Evolutionary conservation across 53 echinoderm and acorn worm species (phyloP).

Genomic region (Hippasteria phrygiana): DNA sequence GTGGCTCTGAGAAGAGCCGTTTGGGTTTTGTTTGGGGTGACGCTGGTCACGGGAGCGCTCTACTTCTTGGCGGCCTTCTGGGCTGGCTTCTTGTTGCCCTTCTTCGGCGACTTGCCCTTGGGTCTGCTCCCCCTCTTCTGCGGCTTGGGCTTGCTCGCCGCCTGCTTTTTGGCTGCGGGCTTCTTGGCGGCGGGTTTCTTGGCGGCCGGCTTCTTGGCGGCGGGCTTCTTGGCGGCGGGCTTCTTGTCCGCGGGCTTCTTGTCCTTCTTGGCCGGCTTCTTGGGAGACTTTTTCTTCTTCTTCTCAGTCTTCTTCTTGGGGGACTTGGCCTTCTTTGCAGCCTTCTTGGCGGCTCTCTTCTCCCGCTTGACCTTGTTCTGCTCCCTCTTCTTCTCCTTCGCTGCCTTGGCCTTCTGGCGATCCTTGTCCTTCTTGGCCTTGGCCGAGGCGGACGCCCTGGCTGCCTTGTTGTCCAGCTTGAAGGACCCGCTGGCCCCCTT

Average conservation of each 20-base stretch:
- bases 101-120: constrained; percentile 14
- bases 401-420: constrained; percentile 32
- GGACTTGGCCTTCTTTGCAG: constrained; percentile 28
- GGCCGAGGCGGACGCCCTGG: constrained; percentile 40
- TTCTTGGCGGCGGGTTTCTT: constrained; percentile 53
- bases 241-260: constrained; percentile 50
- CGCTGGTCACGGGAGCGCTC: background rate
- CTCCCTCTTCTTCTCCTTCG: constrained; percentile 48
- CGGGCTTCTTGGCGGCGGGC: constrained; percentile 12
- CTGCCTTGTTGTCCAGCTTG: constrained; percentile 44
- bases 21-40: constrained; percentile 49
- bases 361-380: constrained; percentile 8
- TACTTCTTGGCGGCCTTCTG: constrained; percentile 11
- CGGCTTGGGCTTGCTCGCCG: background rate
- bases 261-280: background rate
- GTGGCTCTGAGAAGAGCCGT: constrained; percentile 72
- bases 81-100: background rate
- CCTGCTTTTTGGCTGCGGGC: constrained; percentile 12
- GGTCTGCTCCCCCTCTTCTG: background rate
- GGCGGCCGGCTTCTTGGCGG: background rate
- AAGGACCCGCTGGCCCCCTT: constrained; percentile 50
- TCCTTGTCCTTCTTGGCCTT: constrained; percentile 56
- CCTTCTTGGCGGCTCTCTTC: constrained; percentile 43
- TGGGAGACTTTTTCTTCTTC: constrained; percentile 15
- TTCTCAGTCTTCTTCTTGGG: constrained; percentile 29